Evolutionary conservation across 2,113 vertebrate genomes (phyloP).

Genomic region (Seriola dumerili): DNA sequence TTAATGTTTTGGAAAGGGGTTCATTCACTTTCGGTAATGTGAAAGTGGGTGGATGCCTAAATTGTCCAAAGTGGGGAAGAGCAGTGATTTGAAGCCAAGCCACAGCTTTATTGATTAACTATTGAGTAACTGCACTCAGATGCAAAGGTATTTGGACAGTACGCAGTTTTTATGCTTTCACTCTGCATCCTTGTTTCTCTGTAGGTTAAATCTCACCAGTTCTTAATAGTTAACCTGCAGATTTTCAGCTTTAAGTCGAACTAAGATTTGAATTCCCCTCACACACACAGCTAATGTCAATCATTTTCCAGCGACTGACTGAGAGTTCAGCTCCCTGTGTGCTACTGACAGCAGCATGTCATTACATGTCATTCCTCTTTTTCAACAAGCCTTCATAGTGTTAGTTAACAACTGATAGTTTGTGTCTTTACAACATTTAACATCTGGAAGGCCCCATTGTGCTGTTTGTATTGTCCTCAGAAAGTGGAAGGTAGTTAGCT

Average conservation of each 20-base stretch:
- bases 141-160: constrained; percentile 21
- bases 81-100: constrained; percentile 33
- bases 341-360: background rate
- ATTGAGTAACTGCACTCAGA: constrained; percentile 28
- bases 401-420: too few relatives aligned
- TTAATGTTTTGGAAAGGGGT: constrained; percentile 39
- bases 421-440: too few relatives aligned
- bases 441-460: too few relatives aligned
- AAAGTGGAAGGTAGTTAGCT: too few relatives aligned
- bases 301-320: background rate
- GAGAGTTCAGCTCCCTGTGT: background rate
- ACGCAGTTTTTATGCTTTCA: constrained; percentile 25
- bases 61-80: constrained; percentile 44
- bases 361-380: background rate
- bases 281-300: background rate
- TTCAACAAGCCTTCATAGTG: too few relatives aligned
- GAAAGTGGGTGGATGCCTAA: constrained; percentile 32
- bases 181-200: background rate
- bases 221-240: background rate
- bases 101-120: constrained; percentile 52
- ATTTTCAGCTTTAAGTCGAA: background rate
- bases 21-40: constrained; percentile 36
- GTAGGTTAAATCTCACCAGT: background rate
- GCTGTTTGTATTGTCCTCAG: too few relatives aligned
- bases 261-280: background rate